A percentile compares a stretch with the other conserved stretches of the same genome.
Evolutionary conservation across 2,113 vertebrate species (phyloP).

Genomic region (Bothrops jararaca): DNA sequence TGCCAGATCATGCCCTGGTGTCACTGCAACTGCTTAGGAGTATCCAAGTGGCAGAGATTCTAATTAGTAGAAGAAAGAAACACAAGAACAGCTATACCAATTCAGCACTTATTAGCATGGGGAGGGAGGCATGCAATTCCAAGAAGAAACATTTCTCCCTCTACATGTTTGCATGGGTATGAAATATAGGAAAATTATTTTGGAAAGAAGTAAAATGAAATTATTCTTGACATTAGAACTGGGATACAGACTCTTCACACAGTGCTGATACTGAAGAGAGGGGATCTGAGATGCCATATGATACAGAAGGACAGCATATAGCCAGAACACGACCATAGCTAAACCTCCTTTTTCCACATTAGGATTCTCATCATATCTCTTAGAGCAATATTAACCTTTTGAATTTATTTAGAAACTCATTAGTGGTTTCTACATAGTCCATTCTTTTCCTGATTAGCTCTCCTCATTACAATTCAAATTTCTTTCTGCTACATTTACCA

Average conservation of each 20-base stretch:
- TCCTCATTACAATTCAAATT: constrained; percentile 67
- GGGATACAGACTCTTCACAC: not conserved
- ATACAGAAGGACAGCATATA: not conserved
- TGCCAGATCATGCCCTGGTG: not conserved
- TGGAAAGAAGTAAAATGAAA: not conserved
- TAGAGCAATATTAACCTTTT: constrained; percentile 69
- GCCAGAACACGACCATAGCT: constrained; percentile 11
- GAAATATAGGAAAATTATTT: not conserved
- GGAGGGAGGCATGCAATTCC: not conserved
- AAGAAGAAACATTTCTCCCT: not conserved
- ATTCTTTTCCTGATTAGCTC: constrained; percentile 68
- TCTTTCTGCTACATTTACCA: constrained; percentile 69
- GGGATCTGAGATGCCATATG: not conserved
- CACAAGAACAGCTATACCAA: not conserved
- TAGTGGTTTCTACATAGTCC: constrained; percentile 63
- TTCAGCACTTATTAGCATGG: not conserved
- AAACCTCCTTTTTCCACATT: constrained; percentile 55
- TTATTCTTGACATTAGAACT: not conserved
- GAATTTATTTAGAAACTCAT: constrained; percentile 71
- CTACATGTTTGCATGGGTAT: not conserved
- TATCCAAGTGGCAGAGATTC: not conserved
- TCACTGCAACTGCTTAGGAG: not conserved
- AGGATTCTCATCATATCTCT: constrained; percentile 62
- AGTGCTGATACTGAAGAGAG: not conserved
- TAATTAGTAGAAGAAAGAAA: not conserved